Conservation (phyloP, 2,797 vertebrate species). For the Centropyge bicolor region DNA sequence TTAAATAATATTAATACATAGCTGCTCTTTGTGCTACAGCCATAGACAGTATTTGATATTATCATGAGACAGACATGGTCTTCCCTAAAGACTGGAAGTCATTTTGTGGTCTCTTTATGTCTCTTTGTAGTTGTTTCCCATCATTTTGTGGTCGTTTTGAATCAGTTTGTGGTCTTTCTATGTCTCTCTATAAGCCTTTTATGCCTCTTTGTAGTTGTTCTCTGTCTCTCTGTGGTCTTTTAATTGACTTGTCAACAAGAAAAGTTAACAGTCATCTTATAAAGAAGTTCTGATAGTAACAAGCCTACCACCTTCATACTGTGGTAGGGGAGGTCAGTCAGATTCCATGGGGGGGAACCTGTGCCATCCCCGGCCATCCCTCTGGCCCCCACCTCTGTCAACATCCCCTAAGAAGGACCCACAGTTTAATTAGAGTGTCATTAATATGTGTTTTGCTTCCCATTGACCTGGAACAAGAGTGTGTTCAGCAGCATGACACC, state of each 20-base stretch:
- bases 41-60: neutral
- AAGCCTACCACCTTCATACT: neutral
- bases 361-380: neutral
- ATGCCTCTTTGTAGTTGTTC: neutral
- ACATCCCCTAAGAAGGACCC: neutral
- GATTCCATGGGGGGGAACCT: neutral
- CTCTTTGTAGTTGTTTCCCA: neutral
- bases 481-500: constrained; percentile 20
- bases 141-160: neutral
- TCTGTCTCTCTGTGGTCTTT: neutral
- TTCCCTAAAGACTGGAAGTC: neutral
- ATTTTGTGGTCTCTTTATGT: too few relatives aligned
- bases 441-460: constrained; percentile 46
- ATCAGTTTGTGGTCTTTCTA: neutral
- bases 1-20: neutral
- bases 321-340: neutral
- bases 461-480: constrained; percentile 40
- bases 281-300: neutral
- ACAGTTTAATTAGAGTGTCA: constrained; percentile 37
- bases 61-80: neutral
- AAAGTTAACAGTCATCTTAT: neutral
- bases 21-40: neutral
- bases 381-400: neutral
- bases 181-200: neutral
- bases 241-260: neutral